Percentiles rank a stretch among this genome's conserved stretches.
phyloP scores from a whole-genome alignment of 2,888 invertebrate genomes.

The Troides helena region DNA sequence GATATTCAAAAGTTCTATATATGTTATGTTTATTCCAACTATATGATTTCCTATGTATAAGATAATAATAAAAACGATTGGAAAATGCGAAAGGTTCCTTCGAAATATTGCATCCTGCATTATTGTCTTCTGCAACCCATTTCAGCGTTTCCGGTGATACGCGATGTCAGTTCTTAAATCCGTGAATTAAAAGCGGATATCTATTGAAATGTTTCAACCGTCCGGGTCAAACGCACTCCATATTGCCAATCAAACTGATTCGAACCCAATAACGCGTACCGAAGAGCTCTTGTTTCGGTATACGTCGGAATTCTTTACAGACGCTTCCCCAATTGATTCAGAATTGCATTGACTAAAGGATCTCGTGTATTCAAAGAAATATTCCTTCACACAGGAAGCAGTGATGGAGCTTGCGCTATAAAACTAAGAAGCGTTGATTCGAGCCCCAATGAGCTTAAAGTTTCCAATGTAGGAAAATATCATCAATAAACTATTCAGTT shows the following conservation, averaged over 20 bases:
- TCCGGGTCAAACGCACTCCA: constrained; percentile 32
- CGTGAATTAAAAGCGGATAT: constrained; percentile 30
- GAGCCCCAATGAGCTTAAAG: background rate
- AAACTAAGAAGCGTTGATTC: background rate
- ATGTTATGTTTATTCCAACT: no score
- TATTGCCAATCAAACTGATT: constrained; percentile 42
- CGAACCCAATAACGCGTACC: constrained; percentile 42
- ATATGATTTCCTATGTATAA: background rate
- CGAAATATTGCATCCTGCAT: background rate
- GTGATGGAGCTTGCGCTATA: background rate
- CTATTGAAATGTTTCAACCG: constrained; percentile 23
- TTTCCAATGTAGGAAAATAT: no score
- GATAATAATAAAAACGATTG: background rate
- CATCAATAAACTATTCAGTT: no score
- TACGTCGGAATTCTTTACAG: constrained; percentile 34
- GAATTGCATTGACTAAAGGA: constrained; percentile 12
- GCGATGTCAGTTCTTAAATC: constrained; percentile 19
- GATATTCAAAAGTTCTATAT: no score
- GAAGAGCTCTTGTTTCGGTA: constrained; percentile 38
- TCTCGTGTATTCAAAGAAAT: no score
- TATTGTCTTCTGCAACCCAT: background rate
- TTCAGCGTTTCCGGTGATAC: background rate
- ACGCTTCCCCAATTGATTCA: constrained; percentile 25
- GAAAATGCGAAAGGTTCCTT: constrained; percentile 3
- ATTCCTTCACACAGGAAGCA: no score